Base-by-base conservation (phyloP, 2,888 invertebrate genomes). In the Syrphus vitripennis region DNA sequence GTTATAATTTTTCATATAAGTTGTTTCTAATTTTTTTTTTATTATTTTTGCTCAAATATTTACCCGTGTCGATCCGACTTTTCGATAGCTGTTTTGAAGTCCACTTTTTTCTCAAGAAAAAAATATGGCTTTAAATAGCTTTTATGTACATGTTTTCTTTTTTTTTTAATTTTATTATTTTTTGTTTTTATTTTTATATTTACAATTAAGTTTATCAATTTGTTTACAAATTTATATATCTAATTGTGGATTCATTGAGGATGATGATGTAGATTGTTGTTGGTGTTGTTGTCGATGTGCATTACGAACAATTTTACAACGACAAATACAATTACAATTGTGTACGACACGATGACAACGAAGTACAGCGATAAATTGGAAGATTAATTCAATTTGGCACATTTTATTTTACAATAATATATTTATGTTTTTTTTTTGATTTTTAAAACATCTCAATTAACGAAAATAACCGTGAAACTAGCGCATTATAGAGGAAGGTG, bases 1-100 rank as follows among this genome's bases (percentile, higher is more conserved):
- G n/a, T 29, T 53, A 24, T 37, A 42, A 59, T 24, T 61, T 21
- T 34, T 16, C 26, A 40, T 45, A 21, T 55, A 6, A 55, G 0
- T 24, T 57, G 55, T 14, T 12, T n/a, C 3, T 7, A 4, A n/a
- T 74, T 72, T 72, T 37, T 29, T 10, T 21, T 19, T 67, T 10
- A 69, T 59, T 63, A 16, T 55, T 26, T 65, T 48, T 45, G 16
- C 63, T 24, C 40, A 53, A 72, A 63, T 65, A 26, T 61, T 81
- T 87, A 87, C 88, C 88, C 88, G 88, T 88, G 34, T 87, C 76
- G 63, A 87, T 88, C 88, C 88, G 88, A 88, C 87, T 87, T 65
- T 82, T 77, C 67, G 53, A 31, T 76, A 59, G 78, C 77, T 87
- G 53, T 84, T 65, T 72, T 61, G 40, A 74, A 31, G 77, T 67